Evolutionary conservation across 2,888 invertebrate species (phyloP).

Genomic region (Xestia c-nigrum): DNA sequence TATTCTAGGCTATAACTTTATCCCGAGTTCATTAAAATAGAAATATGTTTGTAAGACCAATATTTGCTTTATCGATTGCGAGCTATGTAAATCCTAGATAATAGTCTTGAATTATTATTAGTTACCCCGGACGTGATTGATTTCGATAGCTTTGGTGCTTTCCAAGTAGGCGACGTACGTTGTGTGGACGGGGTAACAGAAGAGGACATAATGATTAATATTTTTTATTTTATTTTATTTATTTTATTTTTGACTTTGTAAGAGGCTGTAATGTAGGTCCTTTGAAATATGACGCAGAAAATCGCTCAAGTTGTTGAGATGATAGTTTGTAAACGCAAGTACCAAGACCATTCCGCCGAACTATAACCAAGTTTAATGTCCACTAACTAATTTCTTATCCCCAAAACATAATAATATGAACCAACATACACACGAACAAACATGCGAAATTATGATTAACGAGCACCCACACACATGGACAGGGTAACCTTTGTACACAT

Average conservation of each 20-base stretch:
- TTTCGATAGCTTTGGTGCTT: not conserved
- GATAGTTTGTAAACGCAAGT: conserved; percentile 32
- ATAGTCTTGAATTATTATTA: not conserved
- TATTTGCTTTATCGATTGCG: not conserved
- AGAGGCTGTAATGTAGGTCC: not conserved
- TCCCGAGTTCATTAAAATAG: not conserved
- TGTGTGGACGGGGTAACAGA: too few relatives aligned
- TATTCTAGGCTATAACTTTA: not conserved
- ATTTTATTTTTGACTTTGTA: too few relatives aligned
- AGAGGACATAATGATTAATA: too few relatives aligned
- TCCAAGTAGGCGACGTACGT: too few relatives aligned
- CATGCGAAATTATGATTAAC: conserved; percentile 91
- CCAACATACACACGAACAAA: conserved; percentile 90
- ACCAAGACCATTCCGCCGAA: conserved; percentile 71
- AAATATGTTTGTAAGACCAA: not conserved
- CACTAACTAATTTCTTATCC: conserved; percentile 91
- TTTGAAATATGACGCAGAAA: not conserved
- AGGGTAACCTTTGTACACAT: conserved; percentile 72
- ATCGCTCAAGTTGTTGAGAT: not conserved
- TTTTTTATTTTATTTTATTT: too few relatives aligned
- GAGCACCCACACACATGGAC: conserved; percentile 85
- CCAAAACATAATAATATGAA: conserved; percentile 90
- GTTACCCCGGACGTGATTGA: not conserved
- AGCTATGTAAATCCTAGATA: not conserved
- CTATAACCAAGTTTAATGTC: conserved; percentile 88